Base-by-base conservation (phyloP, 2,113 vertebrate species). In the Channa argus region DNA sequence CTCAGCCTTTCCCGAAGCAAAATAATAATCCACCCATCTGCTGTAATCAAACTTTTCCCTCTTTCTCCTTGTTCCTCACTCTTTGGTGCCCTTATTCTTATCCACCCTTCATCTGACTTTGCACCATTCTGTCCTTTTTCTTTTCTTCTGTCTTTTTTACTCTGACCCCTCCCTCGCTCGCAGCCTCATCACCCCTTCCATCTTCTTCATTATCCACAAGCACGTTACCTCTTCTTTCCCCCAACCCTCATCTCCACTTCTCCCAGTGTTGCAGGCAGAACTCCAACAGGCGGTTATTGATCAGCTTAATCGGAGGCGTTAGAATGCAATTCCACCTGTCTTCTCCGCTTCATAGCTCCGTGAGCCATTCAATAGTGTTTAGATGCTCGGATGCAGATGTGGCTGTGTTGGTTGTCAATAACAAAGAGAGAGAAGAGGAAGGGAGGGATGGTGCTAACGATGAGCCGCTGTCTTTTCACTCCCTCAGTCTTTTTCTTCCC, bases 331-430 rank as follows among this genome's bases (percentile, higher is more conserved):
- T 84, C 79, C 82, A 63, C 78, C 86, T 75, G 85, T 86, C 84
- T 60, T 85, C 75, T 68, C 66, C 36, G 81, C 77, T 82, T 80
- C 78, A 77, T 58, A 47, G 86, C 84, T 77, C 79, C 2, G 52
- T 2, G 58, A 71, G 70, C 82, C 68, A 70, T 64, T 87, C 87
- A 51, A 88, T 90, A 88, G 59, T 74, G 71, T 88, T 88, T 89
- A 86, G 86, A 85, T 69, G 80, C 84, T 83, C n/a, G 68, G 83
- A 88, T 90, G 86, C 85, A 90, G 83, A 88, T 89, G 71, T 71
- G 81, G 56, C 47, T 9, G n/a, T 38, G 62, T 56, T 38, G 37
- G 71, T 47, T 66, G 77, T 63, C 72, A 51, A 14, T 52, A 83
- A 71, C 64, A 58, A 37, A 61, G 38, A 15, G 53, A 51, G 68